Evolutionary conservation across 1,140 invertebrate genomes (phyloP).

Genomic region (Ceratosolen solmsi): DNA sequence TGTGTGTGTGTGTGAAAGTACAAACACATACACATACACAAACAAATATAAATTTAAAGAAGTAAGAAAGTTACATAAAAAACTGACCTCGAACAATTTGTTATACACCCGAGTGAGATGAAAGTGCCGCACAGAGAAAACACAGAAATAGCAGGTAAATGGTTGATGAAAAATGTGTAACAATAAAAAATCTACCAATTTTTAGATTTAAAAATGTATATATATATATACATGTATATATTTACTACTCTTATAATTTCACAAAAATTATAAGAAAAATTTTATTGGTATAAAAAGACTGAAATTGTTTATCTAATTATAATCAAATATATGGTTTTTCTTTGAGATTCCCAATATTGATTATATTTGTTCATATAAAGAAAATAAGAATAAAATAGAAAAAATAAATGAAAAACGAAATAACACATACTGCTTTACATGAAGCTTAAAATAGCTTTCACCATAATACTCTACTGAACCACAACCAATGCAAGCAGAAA

Average conservation of each 20-base stretch:
- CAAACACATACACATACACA: no score
- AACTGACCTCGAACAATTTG: slow-evolving; percentile 68
- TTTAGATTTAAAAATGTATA: slow-evolving; percentile 9
- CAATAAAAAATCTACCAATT: slow-evolving; percentile 6
- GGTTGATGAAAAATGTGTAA: slow-evolving; percentile 52
- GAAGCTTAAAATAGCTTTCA: slow-evolving; percentile 47
- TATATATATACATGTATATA: slow-evolving; percentile 32
- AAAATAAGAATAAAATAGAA: slow-evolving; percentile 16
- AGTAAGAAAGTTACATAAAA: slow-evolving; percentile 73
- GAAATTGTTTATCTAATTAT: not conserved
- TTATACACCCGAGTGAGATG: slow-evolving; percentile 41
- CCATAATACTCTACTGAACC: slow-evolving; percentile 63
- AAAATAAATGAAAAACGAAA: slow-evolving; percentile 22
- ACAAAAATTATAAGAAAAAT: slow-evolving; percentile 30
- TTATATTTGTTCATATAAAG: not conserved
- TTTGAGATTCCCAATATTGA: not conserved
- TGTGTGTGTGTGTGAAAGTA: no score
- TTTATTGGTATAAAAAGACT: not conserved
- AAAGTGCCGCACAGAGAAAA: slow-evolving; percentile 58
- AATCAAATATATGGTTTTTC: not conserved
- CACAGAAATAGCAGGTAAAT: slow-evolving; percentile 66
- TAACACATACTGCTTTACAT: slow-evolving; percentile 39
- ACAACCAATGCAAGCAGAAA: slow-evolving; percentile 67
- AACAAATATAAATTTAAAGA: slow-evolving; percentile 62
- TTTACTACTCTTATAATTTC: slow-evolving; percentile 39